phyloP scores from a whole-genome alignment of 2,888 invertebrate genomes.

The Neelides folsomi region DNA sequence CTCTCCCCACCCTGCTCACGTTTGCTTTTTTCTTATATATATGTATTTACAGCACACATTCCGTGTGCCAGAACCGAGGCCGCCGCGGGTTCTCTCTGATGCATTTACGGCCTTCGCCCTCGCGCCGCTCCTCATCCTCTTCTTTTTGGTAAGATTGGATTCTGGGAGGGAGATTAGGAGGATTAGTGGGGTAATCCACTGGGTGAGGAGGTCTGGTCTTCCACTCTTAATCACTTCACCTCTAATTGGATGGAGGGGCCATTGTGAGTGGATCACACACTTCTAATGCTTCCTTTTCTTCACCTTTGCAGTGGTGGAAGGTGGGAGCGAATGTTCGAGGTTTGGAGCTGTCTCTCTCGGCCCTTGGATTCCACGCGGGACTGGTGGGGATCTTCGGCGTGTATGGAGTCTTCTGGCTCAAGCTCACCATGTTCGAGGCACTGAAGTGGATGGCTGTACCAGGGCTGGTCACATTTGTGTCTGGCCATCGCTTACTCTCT shows the following conservation, averaged over 20 bases:
- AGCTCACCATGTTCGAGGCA: constrained; percentile 91
- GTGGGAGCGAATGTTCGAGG: constrained; percentile 75
- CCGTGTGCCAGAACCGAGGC: constrained; percentile 80
- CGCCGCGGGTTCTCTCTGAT: constrained; percentile 73
- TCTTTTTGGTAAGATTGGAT: constrained; percentile 49
- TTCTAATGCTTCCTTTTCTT: constrained; percentile 11
- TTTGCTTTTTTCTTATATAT: constrained; percentile 14
- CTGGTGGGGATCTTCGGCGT: constrained; percentile 74
- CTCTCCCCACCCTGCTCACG: too few relatives aligned
- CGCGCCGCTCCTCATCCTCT: constrained; percentile 65
- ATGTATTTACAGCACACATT: constrained; percentile 70
- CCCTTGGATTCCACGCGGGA: constrained; percentile 80
- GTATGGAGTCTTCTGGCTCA: constrained; percentile 83
- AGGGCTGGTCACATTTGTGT: constrained; percentile 77
- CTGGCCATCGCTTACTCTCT: constrained; percentile 80
- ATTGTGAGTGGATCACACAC: neutral
- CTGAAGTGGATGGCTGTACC: constrained; percentile 74
- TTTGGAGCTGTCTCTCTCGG: constrained; percentile 62
- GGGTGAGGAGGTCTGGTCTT: neutral
- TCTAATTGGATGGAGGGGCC: neutral
- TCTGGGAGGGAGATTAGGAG: neutral
- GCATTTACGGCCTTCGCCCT: constrained; percentile 73
- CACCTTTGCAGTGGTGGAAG: constrained; percentile 54
- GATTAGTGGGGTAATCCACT: neutral
- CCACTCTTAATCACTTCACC: neutral